These are phyloP conservation scores for Cylas formicarius DNA, from an alignment of 1,140 invertebrate genomes.

Conservation along the genomic window DNA sequence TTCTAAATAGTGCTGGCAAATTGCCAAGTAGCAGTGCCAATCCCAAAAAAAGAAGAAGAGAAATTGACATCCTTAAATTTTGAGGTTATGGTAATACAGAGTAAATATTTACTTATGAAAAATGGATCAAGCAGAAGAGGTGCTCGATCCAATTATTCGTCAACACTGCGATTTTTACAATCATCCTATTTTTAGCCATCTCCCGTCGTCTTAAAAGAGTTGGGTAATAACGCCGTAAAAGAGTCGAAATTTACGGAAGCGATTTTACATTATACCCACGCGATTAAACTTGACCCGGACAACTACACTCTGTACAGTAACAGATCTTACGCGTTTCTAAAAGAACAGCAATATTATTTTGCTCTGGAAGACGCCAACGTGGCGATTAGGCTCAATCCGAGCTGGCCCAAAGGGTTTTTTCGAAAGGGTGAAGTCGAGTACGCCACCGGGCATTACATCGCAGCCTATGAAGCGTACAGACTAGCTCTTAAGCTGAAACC, in stretches of 20 bases:
- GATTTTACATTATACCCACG: slow-evolving; percentile 71
- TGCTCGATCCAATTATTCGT: no score
- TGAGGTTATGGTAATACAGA: no score
- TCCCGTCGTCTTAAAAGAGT: slow-evolving; percentile 52
- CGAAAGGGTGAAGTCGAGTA: slow-evolving; percentile 71
- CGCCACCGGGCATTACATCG: slow-evolving; percentile 57
- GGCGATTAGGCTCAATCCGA: slow-evolving; percentile 64
- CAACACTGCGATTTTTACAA: no score
- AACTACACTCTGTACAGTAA: slow-evolving; percentile 73
- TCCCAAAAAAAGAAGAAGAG: no score
- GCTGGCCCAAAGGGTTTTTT: slow-evolving; percentile 80
- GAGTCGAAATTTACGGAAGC: slow-evolving; percentile 68
- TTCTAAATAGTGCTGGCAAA: no score
- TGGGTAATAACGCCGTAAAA: slow-evolving; percentile 70
- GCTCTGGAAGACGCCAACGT: slow-evolving; percentile 71
- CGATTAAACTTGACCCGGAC: slow-evolving; percentile 64
- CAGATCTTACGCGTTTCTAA: slow-evolving; percentile 70
- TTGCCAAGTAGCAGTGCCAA: no score
- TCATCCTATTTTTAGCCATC: slow-evolving; percentile 27
- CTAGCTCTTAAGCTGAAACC: slow-evolving; percentile 61
- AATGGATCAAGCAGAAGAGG: no score
- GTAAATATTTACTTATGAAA: no score
- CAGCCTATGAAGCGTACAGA: slow-evolving; percentile 66
- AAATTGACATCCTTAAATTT: no score
- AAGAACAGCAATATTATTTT: slow-evolving; percentile 67